Conservation (phyloP, 2,797 vertebrate species). For the Macrochelys suwanniensis region DNA sequence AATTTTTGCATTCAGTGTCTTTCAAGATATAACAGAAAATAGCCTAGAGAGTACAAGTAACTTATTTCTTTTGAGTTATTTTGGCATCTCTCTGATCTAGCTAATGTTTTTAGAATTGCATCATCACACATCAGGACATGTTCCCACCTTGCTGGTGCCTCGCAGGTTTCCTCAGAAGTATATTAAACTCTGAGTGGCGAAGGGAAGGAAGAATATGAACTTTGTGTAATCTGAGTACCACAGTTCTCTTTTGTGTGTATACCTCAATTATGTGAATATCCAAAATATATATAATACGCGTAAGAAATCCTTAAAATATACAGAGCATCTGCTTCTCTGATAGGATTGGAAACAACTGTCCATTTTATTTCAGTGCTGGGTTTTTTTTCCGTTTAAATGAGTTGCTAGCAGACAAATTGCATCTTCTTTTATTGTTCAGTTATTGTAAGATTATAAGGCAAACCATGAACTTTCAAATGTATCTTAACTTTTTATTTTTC, state of each 20-base stretch:
- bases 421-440: background rate
- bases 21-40: background rate
- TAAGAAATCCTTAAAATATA: background rate
- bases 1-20: background rate
- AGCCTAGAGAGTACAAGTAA: background rate
- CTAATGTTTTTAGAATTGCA: background rate
- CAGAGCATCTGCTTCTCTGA: background rate
- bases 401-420: background rate
- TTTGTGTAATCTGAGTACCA: background rate
- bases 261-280: background rate
- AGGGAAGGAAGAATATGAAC: background rate
- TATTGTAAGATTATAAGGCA: background rate
- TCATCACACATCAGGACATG: background rate
- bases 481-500: slow-evolving; percentile 72
- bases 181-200: background rate
- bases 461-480: background rate
- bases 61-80: background rate
- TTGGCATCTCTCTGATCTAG: background rate
- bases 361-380: background rate
- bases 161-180: background rate
- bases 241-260: background rate
- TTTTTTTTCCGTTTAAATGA: background rate
- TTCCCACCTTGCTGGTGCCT: background rate
- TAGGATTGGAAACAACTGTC: background rate
- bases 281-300: background rate